Percentiles rank a stretch among this genome's conserved stretches.
These are phyloP conservation scores for Tauraco hartlaubi DNA, from an alignment of 2,797 vertebrate species.

Conservation along the genomic window DNA sequence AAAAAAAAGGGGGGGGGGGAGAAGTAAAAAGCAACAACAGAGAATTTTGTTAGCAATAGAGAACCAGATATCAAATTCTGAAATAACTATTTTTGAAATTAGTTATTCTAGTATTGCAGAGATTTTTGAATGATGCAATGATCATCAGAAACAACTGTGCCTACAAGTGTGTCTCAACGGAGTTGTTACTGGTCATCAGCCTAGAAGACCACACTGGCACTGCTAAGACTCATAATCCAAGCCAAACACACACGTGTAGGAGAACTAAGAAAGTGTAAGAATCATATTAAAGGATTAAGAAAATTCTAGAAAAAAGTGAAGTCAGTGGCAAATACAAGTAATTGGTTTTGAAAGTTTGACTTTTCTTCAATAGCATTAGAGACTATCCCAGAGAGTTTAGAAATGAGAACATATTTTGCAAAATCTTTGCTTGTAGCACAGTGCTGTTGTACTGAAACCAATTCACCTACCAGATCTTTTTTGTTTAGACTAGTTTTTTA, in stretches of 20 bases:
- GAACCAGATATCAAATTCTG: background rate
- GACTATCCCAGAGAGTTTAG: background rate
- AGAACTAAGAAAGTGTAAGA: background rate
- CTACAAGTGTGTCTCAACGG: background rate
- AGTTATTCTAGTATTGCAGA: background rate
- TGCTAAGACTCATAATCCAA: slow-evolving; percentile 16
- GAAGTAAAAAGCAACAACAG: background rate
- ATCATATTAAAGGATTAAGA: slow-evolving; percentile 17
- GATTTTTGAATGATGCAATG: background rate
- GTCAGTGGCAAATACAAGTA: background rate
- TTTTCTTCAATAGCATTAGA: background rate
- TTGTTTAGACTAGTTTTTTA: background rate
- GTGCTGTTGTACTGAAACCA: background rate
- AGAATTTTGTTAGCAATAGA: background rate
- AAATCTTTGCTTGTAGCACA: background rate
- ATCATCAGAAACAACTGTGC: background rate
- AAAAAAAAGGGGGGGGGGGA: too few species aligned
- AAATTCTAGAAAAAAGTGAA: background rate
- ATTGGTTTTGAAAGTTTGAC: background rate
- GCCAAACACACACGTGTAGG: background rate
- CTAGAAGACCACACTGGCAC: background rate
- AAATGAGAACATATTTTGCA: background rate
- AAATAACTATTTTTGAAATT: background rate
- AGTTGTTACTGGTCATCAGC: background rate
- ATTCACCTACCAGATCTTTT: background rate